Evolutionary conservation across 1,140 invertebrate genomes (phyloP).

Genomic region (Lepidurus apus): DNA sequence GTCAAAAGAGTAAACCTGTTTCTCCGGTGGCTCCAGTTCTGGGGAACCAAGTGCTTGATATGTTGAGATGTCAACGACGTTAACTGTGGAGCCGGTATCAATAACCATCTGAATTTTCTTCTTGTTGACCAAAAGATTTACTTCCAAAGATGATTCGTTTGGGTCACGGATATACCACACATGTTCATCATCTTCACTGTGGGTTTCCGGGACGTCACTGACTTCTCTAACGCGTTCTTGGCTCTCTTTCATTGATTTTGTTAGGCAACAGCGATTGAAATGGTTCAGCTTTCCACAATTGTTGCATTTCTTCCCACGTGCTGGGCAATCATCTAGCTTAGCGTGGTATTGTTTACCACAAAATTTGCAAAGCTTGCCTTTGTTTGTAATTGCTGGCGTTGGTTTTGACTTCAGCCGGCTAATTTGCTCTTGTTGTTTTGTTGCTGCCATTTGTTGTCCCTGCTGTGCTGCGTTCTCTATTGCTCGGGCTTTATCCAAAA

Average conservation of each 20-base stretch:
- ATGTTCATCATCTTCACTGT: not conserved
- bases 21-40: too few relatives aligned
- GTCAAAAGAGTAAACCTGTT: too few relatives aligned
- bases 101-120: not conserved
- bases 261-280: not conserved
- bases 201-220: not conserved
- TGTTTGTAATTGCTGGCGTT: not conserved
- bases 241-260: not conserved
- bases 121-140: not conserved
- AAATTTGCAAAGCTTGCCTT: slow-evolving; percentile 25
- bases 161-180: not conserved
- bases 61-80: too few relatives aligned
- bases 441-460: slow-evolving; percentile 12
- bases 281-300: not conserved
- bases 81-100: too few relatives aligned
- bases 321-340: not conserved
- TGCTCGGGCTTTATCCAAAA: slow-evolving; percentile 23
- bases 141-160: not conserved
- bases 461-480: slow-evolving; percentile 13
- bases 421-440: not conserved
- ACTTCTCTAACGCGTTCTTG: not conserved
- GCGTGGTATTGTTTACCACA: slow-evolving; percentile 26
- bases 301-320: not conserved
- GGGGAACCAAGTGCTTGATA: too few relatives aligned
- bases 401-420: not conserved